Evolutionary conservation across 2,797 vertebrate genomes (phyloP).

Genomic region (Erpetoichthys calabaricus): DNA sequence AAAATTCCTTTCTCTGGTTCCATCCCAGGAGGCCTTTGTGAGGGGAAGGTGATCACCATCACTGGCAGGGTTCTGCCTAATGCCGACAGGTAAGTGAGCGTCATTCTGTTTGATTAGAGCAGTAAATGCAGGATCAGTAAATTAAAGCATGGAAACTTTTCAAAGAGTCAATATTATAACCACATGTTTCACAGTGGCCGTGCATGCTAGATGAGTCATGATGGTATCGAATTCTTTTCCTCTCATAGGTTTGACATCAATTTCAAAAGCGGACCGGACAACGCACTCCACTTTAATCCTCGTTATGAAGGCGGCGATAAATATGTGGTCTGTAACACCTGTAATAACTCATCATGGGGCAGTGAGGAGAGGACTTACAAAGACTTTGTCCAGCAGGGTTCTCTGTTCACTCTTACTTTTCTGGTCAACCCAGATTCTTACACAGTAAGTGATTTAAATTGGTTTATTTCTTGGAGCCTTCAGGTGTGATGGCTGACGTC

Average conservation of each 20-base stretch:
- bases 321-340: conserved; percentile 42
- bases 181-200: no score
- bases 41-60: conserved; percentile 27
- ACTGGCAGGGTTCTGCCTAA: conserved; percentile 30
- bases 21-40: conserved; percentile 26
- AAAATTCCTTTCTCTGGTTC: conserved; percentile 41
- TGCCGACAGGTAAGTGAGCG: conserved; percentile 30
- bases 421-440: conserved; percentile 24
- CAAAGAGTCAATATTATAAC: no score
- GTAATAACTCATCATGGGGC: conserved; percentile 30
- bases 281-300: conserved; percentile 54
- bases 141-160: no score
- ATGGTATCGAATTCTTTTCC: not conserved
- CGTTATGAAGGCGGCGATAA: conserved; percentile 29
- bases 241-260: conserved; percentile 44
- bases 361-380: conserved; percentile 36
- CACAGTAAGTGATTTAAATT: conserved; percentile 25
- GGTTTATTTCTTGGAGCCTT: no score
- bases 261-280: conserved; percentile 40
- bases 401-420: conserved; percentile 31
- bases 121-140: no score
- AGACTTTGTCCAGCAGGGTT: conserved; percentile 12
- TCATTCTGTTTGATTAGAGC: no score
- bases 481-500: no score
- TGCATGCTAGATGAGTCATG: no score